Conservation (phyloP, 1,140 invertebrate species). For the Hypsibius dujardini region DNA sequence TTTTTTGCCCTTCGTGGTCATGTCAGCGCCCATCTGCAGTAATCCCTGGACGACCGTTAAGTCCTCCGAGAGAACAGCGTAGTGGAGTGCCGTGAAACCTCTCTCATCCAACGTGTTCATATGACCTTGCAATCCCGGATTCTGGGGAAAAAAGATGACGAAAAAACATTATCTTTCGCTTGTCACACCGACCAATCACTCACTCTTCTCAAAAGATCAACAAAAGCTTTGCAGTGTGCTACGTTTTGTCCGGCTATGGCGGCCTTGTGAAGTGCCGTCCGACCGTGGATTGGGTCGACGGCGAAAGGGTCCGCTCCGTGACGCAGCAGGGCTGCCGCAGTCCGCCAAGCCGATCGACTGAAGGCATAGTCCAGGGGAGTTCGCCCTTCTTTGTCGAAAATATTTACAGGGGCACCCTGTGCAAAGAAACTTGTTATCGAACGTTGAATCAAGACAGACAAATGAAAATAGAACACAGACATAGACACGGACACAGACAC, state of each 20-base stretch:
- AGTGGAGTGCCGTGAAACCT: neutral
- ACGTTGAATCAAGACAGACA: too few relatives aligned
- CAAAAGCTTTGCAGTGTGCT: neutral
- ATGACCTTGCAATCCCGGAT: neutral
- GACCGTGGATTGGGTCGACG: neutral
- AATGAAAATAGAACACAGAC: too few relatives aligned
- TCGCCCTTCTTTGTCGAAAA: neutral
- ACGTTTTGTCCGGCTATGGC: neutral
- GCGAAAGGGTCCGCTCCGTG: neutral
- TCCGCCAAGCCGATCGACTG: neutral
- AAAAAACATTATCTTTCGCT: too few relatives aligned
- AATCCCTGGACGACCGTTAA: neutral
- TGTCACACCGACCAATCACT: neutral
- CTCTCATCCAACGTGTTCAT: neutral
- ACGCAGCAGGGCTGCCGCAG: neutral
- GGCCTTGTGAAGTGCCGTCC: neutral
- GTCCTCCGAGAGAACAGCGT: neutral
- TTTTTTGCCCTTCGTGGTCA: neutral
- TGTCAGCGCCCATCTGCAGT: neutral
- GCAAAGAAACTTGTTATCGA: too few relatives aligned
- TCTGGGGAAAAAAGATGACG: neutral
- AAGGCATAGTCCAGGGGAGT: neutral
- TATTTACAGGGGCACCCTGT: neutral
- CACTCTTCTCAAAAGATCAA: neutral
- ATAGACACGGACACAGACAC: too few relatives aligned